Evolutionary conservation across 1,140 invertebrate genomes (phyloP).

Genomic region (Temnothorax curvispinosus): DNA sequence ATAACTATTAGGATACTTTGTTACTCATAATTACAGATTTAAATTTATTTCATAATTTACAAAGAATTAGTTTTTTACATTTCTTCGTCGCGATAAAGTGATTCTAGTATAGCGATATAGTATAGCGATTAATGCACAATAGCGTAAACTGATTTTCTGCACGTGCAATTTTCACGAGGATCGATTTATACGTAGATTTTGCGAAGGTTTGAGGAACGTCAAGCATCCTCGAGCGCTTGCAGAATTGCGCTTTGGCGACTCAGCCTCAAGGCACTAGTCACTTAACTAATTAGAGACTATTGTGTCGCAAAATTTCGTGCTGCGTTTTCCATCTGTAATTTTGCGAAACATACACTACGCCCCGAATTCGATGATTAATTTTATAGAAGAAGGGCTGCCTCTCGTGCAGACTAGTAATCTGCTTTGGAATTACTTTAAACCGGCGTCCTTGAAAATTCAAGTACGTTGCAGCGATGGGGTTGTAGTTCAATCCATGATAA

Average conservation of each 20-base stretch:
- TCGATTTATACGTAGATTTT: neutral
- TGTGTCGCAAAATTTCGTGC: conserved; percentile 80
- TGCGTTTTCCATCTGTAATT: conserved; percentile 75
- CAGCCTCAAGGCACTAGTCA: conserved; percentile 68
- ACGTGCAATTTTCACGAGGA: conserved; percentile 20
- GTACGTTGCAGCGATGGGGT: conserved; percentile 15
- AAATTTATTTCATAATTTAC: neutral
- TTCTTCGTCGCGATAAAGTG: neutral
- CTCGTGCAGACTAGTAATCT: conserved; percentile 63
- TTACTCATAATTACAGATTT: neutral
- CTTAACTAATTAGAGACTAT: conserved; percentile 84
- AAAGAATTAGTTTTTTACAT: conserved; percentile 5
- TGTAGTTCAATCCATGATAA: conserved; percentile 22
- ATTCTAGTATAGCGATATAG: neutral
- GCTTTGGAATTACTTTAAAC: conserved; percentile 69
- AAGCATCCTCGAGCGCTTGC: conserved; percentile 27
- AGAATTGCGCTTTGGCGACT: conserved; percentile 27
- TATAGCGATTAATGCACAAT: neutral
- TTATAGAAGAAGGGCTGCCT: conserved; percentile 18
- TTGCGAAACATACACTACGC: conserved; percentile 59
- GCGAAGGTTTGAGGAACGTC: neutral
- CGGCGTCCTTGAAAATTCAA: conserved; percentile 62
- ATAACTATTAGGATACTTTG: neutral
- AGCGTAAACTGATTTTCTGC: conserved; percentile 20
- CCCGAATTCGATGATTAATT: conserved; percentile 65